Evolutionary conservation across 2,888 invertebrate species (phyloP).

Genomic region (Myopa tessellatipennis): DNA sequence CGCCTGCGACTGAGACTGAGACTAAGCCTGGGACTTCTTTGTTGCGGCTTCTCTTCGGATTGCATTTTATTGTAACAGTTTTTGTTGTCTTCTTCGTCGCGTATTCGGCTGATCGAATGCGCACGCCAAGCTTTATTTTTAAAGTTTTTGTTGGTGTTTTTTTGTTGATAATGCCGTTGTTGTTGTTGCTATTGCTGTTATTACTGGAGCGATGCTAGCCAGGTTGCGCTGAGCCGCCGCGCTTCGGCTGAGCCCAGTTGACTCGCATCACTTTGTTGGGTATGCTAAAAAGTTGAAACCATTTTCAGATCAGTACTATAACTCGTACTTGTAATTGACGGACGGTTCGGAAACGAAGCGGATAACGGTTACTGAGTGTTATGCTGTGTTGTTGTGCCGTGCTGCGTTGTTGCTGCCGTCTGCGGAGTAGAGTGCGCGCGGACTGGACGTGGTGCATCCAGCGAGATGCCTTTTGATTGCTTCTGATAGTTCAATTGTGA

Average conservation of each 20-base stretch:
- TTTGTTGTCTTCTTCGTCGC: constrained; percentile 43
- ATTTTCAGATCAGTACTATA: constrained; percentile 46
- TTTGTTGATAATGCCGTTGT: constrained; percentile 42
- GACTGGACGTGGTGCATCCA: constrained; percentile 31
- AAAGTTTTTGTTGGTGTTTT: constrained; percentile 42
- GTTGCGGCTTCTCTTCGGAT: constrained; percentile 32
- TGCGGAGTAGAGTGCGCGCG: neutral
- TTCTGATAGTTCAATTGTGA: constrained; percentile 35
- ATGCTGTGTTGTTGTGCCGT: constrained; percentile 42
- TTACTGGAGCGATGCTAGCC: constrained; percentile 33
- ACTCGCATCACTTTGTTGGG: constrained; percentile 28
- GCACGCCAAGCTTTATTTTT: constrained; percentile 43
- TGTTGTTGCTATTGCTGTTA: constrained; percentile 38
- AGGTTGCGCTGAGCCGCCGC: neutral
- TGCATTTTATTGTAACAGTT: constrained; percentile 46
- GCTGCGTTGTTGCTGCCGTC: constrained; percentile 11
- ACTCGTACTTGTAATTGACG: constrained; percentile 45
- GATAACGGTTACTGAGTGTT: constrained; percentile 42
- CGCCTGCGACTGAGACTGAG: constrained; percentile 12
- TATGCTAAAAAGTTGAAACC: constrained; percentile 44
- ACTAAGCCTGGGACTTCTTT: constrained; percentile 17
- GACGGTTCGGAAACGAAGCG: constrained; percentile 37
- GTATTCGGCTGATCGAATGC: constrained; percentile 46
- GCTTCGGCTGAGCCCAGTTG: constrained; percentile 27
- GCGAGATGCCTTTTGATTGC: constrained; percentile 39